Percentiles rank a stretch among this genome's conserved stretches.
Evolutionary conservation across 37 sponge, comb jelly and placozoan genomes (phyloP).

Genomic region (Halichondria panicea): DNA sequence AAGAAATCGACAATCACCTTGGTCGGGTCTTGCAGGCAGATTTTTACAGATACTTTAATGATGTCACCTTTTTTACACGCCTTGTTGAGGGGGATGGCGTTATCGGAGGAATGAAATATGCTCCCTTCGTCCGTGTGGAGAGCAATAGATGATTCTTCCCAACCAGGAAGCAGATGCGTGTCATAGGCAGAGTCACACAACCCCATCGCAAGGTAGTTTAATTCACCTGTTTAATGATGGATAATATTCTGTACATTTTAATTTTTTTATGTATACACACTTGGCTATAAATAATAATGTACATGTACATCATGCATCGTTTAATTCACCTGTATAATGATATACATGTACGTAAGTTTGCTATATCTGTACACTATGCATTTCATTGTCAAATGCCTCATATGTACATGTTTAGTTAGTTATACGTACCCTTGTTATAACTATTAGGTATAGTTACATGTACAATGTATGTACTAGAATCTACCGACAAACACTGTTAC

Average conservation of each 20-base stretch:
- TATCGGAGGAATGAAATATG: slow-evolving; percentile 24
- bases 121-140: slow-evolving; percentile 63
- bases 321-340: too few species aligned
- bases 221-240: slow-evolving; percentile 16
- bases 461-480: too few species aligned
- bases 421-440: too few species aligned
- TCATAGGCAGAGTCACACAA: slow-evolving; percentile 56
- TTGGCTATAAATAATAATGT: background rate
- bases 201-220: slow-evolving; percentile 54
- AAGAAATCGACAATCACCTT: slow-evolving; percentile 36
- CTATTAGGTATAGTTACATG: too few species aligned
- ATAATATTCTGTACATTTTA: background rate
- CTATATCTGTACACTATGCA: too few species aligned
- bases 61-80: slow-evolving; percentile 33
- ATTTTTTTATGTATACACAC: background rate
- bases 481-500: too few species aligned
- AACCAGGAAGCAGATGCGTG: slow-evolving; percentile 58
- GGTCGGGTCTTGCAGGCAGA: background rate
- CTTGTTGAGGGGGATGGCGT: slow-evolving; percentile 7
- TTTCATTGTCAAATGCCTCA: too few species aligned
- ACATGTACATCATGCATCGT: background rate
- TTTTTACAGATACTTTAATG: slow-evolving; percentile 31
- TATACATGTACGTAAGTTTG: too few species aligned
- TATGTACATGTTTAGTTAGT: too few species aligned
- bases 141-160: slow-evolving; percentile 53